Evolutionary conservation across 2,113 vertebrate genomes (phyloP).

Genomic region (Zingel zingel): DNA sequence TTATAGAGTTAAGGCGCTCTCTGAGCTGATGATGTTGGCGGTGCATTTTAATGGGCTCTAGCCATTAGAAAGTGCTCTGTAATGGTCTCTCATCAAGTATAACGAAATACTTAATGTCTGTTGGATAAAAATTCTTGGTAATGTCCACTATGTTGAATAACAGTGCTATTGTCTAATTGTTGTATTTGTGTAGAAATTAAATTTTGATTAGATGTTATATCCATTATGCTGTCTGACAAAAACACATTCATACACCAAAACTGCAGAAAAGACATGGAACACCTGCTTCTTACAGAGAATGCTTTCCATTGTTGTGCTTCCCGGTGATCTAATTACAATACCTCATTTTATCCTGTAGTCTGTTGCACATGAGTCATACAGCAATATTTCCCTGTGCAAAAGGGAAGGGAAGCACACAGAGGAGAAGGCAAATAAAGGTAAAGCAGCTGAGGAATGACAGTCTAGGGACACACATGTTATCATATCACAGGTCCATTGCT

Average conservation of each 20-base stretch:
- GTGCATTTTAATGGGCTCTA: constrained; percentile 77
- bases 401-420: constrained; percentile 9
- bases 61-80: constrained; percentile 29
- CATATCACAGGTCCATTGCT: constrained; percentile 52
- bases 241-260: neutral
- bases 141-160: neutral
- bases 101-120: constrained; percentile 8
- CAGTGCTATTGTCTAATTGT: neutral
- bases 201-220: neutral
- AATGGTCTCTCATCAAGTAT: constrained; percentile 33
- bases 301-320: constrained; percentile 36
- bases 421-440: constrained; percentile 46
- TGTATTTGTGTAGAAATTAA: neutral
- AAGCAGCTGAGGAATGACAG: constrained; percentile 50
- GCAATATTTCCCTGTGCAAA: constrained; percentile 42
- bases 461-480: constrained; percentile 25
- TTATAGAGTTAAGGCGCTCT: constrained; percentile 75
- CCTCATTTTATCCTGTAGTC: constrained; percentile 50
- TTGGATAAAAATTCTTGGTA: constrained; percentile 3
- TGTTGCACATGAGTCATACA: constrained; percentile 67
- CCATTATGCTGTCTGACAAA: neutral
- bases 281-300: constrained; percentile 26
- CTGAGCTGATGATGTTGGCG: constrained; percentile 70
- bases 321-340: constrained; percentile 52
- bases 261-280: neutral